Evolutionary conservation across 2,113 vertebrate species (phyloP), one percentile per base, ranked within the genome.

Genomic region (Pogona vitticeps): DNA sequence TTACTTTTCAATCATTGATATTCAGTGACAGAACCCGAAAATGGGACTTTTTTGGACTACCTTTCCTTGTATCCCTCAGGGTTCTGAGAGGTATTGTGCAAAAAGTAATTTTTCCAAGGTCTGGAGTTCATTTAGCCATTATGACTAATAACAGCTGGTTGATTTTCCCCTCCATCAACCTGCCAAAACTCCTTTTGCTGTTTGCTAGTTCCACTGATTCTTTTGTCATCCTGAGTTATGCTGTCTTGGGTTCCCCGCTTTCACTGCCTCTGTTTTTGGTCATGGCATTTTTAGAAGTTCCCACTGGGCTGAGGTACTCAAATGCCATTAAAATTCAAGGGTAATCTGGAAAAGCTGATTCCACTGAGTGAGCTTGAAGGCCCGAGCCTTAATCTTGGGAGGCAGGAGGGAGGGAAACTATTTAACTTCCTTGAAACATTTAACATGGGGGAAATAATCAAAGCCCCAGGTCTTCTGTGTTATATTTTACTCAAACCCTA

Each of bases 391-490:
- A 58, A 73, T 63, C n/a, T 42, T 72, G 46, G 40, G 58, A 3
- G 13, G 59, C 15, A 42, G 40, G 3, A 28, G 4, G 18, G 59
- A 18, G 31, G 31, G n/a, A 68, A 67, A 67, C 61, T 65, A 59
- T 36, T 73, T 80, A 63, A 79, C 23, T 73, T 86, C 68, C 70
- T n/a, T 81, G 23, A 38, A 81, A 38, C 46, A 73, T 52, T 80
- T 81, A 28, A 72, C 77, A 71, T 80, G n/a, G 31, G 17, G n/a
- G 23, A 80, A 86, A 73, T 80, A 80, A 86, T 86, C 56, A 65
- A 86, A 52, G 71, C 14, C 28, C 31, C 10, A 31, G 15, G 52
- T 59, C 52, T 72, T 72, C 31, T 52, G 20, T 73, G 28, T 80
- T 86, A 38, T 73, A 73, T 73, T 75, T 26, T 40, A 81, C 20